Base-by-base conservation (phyloP, 1,140 invertebrate species). In the Aphidius ervi region DNA sequence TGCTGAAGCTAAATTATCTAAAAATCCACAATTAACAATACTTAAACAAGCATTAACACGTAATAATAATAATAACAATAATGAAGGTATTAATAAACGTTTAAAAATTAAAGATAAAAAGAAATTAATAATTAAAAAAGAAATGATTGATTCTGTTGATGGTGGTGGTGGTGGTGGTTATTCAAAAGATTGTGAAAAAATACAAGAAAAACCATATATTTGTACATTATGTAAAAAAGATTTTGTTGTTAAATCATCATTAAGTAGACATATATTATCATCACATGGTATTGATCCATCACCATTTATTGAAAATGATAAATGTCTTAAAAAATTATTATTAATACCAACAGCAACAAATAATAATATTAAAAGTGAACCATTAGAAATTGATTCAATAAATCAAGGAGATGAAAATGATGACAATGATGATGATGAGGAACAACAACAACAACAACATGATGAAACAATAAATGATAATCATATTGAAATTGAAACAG, bases 141-240 rank as follows among this genome's bases (percentile, higher is more conserved):
- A 31, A 31, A 31, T 31, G 23, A 31, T 78, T 42, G 66, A 65
- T 0, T 73, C 75, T 0, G 62, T 73, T 6, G 75, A 79, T 5
- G 68, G 23, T 23, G 3, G 3, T 23, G 3, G n/a, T 6, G 75
- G 78, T 5, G 68, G 23, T 31, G 4, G 4, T 31, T 67, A 46
- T 57, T 80, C 5, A 76, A 16, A 74, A 42, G 69, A 78, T 6
- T 77, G 80, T 46, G 76, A 79, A 58, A 54, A 61, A 4, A 68
- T 50, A 6, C 78, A 81, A 42, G 72, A 78, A n/a, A 77, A 78
- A 47, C 77, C 77, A 5, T 81, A 67, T 59, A 61, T 76, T 45
- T 82, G 81, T 58, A 66, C 81, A 56, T 53, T 82, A 0, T 82
- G 81, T 59, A 74, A 79, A 56, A 77, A 80, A 61, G 72, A 74